These are phyloP conservation scores for Epizoanthus stellaris DNA, from an alignment of 92 coral and sea anemone species.

Conservation along the genomic window DNA sequence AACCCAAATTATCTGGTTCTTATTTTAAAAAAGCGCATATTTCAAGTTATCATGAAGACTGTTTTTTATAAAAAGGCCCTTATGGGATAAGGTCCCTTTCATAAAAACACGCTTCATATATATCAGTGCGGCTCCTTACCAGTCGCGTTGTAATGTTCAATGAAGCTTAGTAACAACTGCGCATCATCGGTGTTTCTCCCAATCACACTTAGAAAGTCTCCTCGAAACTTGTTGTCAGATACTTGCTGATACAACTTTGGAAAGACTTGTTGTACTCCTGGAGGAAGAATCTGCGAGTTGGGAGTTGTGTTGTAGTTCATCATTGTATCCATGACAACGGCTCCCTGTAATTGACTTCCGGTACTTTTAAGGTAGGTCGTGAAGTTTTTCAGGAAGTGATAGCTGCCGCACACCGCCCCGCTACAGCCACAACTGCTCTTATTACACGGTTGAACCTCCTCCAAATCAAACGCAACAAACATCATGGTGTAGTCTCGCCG, in stretches of 20 bases:
- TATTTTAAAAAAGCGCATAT: too few species aligned
- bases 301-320: constrained; percentile 69
- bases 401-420: constrained; percentile 52
- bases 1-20: too few species aligned
- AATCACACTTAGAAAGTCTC: constrained; percentile 62
- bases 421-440: constrained; percentile 35
- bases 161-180: neutral
- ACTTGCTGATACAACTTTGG: constrained; percentile 4
- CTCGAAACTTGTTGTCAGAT: constrained; percentile 40
- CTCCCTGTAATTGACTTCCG: constrained; percentile 57
- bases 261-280: neutral
- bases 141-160: constrained; percentile 7
- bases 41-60: too few species aligned
- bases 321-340: constrained; percentile 62
- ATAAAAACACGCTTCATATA: too few species aligned
- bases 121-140: neutral
- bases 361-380: constrained; percentile 55
- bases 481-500: constrained; percentile 61
- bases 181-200: constrained; percentile 41
- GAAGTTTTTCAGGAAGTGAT: constrained; percentile 52
- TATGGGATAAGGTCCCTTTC: too few species aligned
- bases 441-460: constrained; percentile 52
- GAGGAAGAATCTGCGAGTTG: constrained; percentile 52
- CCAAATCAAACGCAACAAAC: constrained; percentile 79
- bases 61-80: too few species aligned